These are phyloP conservation scores for Aleiodes leptofemur DNA, from an alignment of 2,888 invertebrate species.

Conservation along the genomic window DNA sequence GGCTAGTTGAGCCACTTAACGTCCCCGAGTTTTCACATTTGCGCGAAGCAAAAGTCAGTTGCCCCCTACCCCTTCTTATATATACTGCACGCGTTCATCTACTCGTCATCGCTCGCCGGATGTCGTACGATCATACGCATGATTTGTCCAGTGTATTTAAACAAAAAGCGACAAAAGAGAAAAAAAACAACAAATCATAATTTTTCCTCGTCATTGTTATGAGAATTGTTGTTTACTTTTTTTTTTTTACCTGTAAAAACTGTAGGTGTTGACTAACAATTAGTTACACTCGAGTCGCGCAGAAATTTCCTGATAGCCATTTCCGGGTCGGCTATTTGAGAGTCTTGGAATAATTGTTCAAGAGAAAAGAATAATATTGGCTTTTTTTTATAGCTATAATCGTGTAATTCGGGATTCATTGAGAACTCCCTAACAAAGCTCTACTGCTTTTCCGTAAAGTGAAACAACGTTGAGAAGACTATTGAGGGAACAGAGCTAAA, in stretches of 20 bases:
- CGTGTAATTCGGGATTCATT: neutral
- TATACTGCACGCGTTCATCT: constrained; percentile 36
- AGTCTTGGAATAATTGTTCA: neutral
- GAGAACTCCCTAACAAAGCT: too few relatives aligned
- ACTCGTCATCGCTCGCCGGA: constrained; percentile 30
- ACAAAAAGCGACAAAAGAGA: neutral
- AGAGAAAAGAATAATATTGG: neutral
- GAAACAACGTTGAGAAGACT: neutral
- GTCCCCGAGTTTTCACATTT: constrained; percentile 74
- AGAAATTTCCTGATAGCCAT: constrained; percentile 1
- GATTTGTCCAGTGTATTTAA: constrained; percentile 2
- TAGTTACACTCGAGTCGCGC: constrained; percentile 3
- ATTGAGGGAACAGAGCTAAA: neutral
- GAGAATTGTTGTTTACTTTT: neutral
- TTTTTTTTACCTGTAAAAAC: neutral
- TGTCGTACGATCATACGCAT: constrained; percentile 30
- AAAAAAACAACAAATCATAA: neutral
- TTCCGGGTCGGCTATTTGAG: constrained; percentile 15
- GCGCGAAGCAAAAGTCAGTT: constrained; percentile 73
- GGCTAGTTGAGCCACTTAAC: constrained; percentile 75
- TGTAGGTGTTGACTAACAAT: neutral
- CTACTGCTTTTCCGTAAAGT: neutral
- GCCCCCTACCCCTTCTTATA: constrained; percentile 39
- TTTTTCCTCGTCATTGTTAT: neutral
- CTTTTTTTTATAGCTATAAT: neutral